Percentiles rank a stretch among this genome's conserved stretches.
Conservation (phyloP, 2,797 vertebrate species). For the Clarias fuscus region DNA sequence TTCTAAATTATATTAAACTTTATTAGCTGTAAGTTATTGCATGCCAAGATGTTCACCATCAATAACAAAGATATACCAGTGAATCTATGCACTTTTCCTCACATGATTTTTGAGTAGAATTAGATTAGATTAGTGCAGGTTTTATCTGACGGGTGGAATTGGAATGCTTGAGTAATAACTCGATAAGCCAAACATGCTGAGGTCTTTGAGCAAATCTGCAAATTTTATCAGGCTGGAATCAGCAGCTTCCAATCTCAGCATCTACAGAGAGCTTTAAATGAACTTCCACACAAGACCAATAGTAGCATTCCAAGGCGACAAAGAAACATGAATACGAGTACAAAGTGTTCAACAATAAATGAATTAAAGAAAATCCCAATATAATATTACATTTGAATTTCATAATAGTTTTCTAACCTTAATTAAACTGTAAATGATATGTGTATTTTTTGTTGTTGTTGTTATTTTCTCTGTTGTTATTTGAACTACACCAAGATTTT, state of each 20-base stretch:
- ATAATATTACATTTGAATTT: background rate
- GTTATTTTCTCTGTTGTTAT: background rate
- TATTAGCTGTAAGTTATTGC: background rate
- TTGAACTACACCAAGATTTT: background rate
- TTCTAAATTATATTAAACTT: background rate
- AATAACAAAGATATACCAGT: background rate
- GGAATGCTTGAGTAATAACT: background rate
- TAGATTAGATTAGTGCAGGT: slow-evolving; percentile 8
- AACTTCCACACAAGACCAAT: background rate
- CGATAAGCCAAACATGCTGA: background rate
- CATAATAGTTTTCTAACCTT: background rate
- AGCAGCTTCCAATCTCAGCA: slow-evolving; percentile 3
- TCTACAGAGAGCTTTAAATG: background rate
- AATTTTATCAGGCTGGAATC: slow-evolving; percentile 15
- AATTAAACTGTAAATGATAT: background rate
- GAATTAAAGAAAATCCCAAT: background rate
- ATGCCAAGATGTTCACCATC: background rate
- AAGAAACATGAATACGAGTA: background rate
- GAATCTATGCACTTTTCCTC: background rate
- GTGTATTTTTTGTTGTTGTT: background rate
- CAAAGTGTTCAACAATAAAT: background rate
- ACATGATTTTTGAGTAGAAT: background rate
- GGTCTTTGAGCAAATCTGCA: background rate
- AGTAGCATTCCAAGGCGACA: background rate
- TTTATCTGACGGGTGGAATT: background rate